Evolutionary conservation across 2,888 invertebrate genomes (phyloP).

Genomic region (Scaptomyza flava): DNA sequence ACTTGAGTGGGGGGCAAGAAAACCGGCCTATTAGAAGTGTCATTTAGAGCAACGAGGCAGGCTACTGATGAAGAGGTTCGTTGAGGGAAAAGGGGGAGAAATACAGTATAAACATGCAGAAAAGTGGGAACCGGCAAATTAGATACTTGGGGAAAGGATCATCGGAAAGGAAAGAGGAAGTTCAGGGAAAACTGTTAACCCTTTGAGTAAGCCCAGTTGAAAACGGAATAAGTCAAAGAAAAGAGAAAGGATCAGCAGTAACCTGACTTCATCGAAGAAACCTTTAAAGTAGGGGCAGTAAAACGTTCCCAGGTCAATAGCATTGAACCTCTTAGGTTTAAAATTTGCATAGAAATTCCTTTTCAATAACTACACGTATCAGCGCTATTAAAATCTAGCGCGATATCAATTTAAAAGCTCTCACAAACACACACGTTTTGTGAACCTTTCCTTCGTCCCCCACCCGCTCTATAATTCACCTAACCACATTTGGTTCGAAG

Average conservation of each 20-base stretch:
- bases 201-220: neutral
- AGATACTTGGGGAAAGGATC: too few species aligned
- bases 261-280: neutral
- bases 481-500: neutral
- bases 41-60: conserved; percentile 27
- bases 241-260: neutral
- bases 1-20: neutral
- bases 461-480: too few species aligned
- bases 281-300: neutral
- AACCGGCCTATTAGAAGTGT: conserved; percentile 28
- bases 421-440: conserved; percentile 21
- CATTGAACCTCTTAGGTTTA: neutral
- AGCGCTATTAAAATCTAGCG: neutral
- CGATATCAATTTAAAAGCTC: conserved; percentile 20
- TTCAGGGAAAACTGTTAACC: too few species aligned
- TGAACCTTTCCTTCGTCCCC: neutral
- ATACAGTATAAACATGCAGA: too few species aligned
- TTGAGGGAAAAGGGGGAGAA: too few species aligned
- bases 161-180: too few species aligned
- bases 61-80: conserved; percentile 4
- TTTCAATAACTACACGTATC: neutral
- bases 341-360: neutral
- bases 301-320: neutral
- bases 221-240: neutral
- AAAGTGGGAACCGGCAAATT: too few species aligned